Evolutionary conservation across 2,888 invertebrate species (phyloP), one percentile per base, ranked within the genome.

Genomic region (Anarsia innoxiella): DNA sequence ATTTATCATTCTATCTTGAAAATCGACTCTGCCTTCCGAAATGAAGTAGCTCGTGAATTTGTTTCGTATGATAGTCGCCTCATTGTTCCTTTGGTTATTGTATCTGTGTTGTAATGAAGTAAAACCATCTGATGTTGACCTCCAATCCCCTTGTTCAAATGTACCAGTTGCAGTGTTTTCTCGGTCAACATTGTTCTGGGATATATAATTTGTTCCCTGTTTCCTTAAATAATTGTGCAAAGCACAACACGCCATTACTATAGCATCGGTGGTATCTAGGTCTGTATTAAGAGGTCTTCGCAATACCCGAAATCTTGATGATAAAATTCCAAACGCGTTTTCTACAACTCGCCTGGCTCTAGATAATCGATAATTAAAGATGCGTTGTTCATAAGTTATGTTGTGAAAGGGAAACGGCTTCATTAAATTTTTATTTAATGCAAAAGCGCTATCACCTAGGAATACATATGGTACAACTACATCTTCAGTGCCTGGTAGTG

Each of bases 141-240:
- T 14, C 39, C 34, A 39, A 14, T 34, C 35, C 11, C 36, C 34
- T 36, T 27, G 8, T 10, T 23, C 14, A 25, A 37, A 27, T 19
- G 26, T 25, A 14, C 31, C 23, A 31, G 32, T 33, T 12, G 14
- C 23, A 23, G 15, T 36, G 30, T 38, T 31, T 31, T 19, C 31
- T 31, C 28, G 12, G 35, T 37, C 40, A 8, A 36, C 36, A 28
- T 8, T 25, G 8, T 36, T 36, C n/a, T 19, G 13, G 2, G 23
- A 14, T 30, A 42, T 30, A 33, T 42, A 45, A 10, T 9, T 14
- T 45, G 37, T 26, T 12, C 6, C 31, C 9, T 15, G 31, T 41
- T 43, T 46, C 26, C 41, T 43, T 13, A 42, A 37, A 42, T 32
- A 44, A 32, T 44, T 44, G 36, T 46, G 46, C 19, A 42, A 33